Evolutionary conservation across 2,888 invertebrate species (phyloP).

Genomic region (Ormyrus rosae): DNA sequence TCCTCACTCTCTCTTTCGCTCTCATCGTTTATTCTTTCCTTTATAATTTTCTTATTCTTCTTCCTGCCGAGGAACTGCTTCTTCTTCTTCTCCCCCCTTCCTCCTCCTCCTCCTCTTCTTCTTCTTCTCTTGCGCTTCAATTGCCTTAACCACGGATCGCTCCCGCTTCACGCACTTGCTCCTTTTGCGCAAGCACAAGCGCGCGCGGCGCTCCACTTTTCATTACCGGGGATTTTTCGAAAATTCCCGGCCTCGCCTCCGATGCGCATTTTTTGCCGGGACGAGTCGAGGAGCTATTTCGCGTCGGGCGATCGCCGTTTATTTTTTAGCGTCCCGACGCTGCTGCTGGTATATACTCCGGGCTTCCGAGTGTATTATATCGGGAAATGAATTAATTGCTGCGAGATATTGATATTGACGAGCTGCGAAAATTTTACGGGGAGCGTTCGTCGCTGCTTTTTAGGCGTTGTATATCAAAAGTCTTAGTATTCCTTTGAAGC

Average conservation of each 20-base stretch:
- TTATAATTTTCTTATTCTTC: constrained; percentile 54
- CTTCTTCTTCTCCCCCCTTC: constrained; percentile 42
- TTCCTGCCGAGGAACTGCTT: constrained; percentile 46
- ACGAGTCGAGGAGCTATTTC: constrained; percentile 3
- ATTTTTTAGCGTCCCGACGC: not conserved
- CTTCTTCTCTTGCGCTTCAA: constrained; percentile 38
- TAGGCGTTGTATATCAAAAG: too few species aligned
- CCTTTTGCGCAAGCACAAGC: constrained; percentile 1
- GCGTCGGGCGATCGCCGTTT: not conserved
- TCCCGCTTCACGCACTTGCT: constrained; percentile 33
- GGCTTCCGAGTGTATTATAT: too few species aligned
- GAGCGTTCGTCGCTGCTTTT: too few species aligned
- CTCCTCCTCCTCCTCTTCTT: constrained; percentile 30
- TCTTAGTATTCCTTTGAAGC: too few species aligned
- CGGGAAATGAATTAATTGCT: too few species aligned
- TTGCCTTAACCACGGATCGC: constrained; percentile 34
- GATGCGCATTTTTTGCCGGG: not conserved
- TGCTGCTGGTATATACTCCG: not conserved
- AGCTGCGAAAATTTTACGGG: too few species aligned
- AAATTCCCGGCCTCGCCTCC: not conserved
- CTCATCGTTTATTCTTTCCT: constrained; percentile 59
- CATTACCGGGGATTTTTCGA: too few species aligned
- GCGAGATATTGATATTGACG: too few species aligned
- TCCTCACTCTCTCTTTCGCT: constrained; percentile 50
- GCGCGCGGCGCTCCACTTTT: too few species aligned